phyloP scores from a whole-genome alignment of 2,797 vertebrate genomes.

The Oreochromis mossambicus region DNA sequence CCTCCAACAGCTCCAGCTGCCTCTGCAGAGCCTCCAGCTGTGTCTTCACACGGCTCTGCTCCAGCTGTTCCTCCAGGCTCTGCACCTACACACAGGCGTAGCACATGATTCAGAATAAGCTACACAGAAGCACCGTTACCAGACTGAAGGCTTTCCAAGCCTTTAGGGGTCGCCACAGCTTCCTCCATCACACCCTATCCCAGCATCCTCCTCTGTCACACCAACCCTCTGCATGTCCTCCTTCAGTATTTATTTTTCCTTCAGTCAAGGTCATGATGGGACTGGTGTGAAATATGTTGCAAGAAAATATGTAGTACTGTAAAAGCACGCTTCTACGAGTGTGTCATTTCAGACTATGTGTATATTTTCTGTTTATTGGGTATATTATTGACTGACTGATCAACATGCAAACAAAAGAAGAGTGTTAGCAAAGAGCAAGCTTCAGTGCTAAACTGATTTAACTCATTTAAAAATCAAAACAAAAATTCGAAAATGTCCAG shows the following conservation, averaged over 20 bases:
- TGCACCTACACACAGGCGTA: slow-evolving; percentile 61
- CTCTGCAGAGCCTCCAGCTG: slow-evolving; percentile 71
- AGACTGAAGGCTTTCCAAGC: background rate
- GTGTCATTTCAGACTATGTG: background rate
- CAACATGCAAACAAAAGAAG: background rate
- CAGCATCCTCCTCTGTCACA: background rate
- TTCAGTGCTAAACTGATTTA: background rate
- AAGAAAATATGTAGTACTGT: background rate
- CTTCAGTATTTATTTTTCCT: background rate
- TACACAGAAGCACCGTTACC: background rate
- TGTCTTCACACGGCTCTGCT: slow-evolving; percentile 62
- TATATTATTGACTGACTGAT: background rate
- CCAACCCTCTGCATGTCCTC: background rate
- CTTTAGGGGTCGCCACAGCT: background rate
- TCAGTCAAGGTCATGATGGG: background rate
- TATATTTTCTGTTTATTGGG: background rate
- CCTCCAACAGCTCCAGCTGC: slow-evolving; percentile 77
- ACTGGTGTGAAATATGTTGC: background rate
- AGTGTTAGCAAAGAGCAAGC: background rate
- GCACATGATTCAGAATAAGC: background rate
- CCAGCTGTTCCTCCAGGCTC: slow-evolving; percentile 67
- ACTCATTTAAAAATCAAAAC: background rate
- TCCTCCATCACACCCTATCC: background rate
- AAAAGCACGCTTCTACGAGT: background rate
- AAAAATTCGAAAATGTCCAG: background rate